Conservation (phyloP, 2,797 vertebrate species). For the Amphiprion clarkii region DNA sequence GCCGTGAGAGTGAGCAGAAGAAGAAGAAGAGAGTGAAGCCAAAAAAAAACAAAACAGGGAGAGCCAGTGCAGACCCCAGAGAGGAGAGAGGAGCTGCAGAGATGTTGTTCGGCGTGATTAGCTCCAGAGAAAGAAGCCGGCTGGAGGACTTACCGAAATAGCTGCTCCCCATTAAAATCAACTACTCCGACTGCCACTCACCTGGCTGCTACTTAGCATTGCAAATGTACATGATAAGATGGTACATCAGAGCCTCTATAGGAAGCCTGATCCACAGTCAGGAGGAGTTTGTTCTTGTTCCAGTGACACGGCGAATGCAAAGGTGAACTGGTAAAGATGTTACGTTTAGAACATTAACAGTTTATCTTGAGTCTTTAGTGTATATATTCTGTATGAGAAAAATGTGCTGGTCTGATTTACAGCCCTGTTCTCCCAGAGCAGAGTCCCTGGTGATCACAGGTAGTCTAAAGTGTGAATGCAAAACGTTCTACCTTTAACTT, state of each 20-base stretch:
- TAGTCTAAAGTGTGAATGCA: not conserved
- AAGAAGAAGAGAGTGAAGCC: not conserved
- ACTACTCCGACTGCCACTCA: conserved; percentile 69
- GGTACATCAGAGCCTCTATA: not conserved
- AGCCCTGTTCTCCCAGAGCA: not conserved
- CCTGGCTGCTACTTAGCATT: conserved; percentile 62
- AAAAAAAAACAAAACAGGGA: conserved; percentile 9
- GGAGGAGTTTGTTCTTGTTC: conserved; percentile 21
- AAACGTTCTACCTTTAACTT: too few species aligned
- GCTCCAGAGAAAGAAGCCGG: conserved; percentile 56
- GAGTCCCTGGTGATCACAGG: not conserved
- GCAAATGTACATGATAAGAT: conserved; percentile 39
- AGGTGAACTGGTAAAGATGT: not conserved
- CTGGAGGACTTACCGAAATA: conserved; percentile 71
- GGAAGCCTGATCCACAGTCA: conserved; percentile 23
- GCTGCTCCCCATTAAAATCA: conserved; percentile 63
- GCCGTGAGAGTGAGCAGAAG: conserved; percentile 2
- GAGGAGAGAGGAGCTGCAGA: conserved; percentile 33
- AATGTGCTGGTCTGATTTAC: not conserved
- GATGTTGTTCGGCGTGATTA: conserved; percentile 53
- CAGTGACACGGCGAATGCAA: conserved; percentile 1
- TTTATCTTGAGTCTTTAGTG: not conserved
- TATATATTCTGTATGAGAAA: not conserved
- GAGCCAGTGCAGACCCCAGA: conserved; percentile 45
- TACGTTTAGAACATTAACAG: not conserved